Evolutionary conservation across 2,888 invertebrate species (phyloP), one percentile per base, ranked within the genome.

Genomic region (Drosophila siamana): DNA sequence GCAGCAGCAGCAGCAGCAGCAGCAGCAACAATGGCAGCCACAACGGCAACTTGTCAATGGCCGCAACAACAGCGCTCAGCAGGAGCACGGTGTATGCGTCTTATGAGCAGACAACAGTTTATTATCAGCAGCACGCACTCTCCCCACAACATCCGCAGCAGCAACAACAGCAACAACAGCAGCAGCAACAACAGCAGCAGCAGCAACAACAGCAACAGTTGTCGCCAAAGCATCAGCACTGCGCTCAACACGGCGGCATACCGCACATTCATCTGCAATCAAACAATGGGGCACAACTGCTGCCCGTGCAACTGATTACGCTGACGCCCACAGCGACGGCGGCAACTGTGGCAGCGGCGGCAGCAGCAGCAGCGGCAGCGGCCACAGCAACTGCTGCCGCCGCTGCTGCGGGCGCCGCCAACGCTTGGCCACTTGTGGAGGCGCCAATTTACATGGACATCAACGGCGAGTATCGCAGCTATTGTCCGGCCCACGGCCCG

Each of bases 381-480:
- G 33, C 36, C n/a, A 66, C 59, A 2, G 15, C 40, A n/a, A 66
- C 72, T 38, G 87, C 85, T 62, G 90, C 79, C 36, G 52, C 78
- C 7, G 60, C 74, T 16, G 69, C 69, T 5, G 92, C 91, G 82
- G 92, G 92, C 80, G 81, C 83, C 63, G 85, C 85, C 69, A 86
- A 89, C 64, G 90, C 90, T 72, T 92, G 92, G 90, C 92, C 92
- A 69, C 87, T 93, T 62, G 92, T 92, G 65, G 93, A 93, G 69
- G 93, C 94, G 38, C 94, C 94, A 66, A 94, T 94, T 88, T 94
- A 94, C 89, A 93, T 94, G 87, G 94, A 94, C 54, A 93, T 94
- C 55, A 94, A 94, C 72, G 94, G 94, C 78, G 94, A 94, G 78
- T 93, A 93, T 64, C 92, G 92, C 70, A 93, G 92, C 75, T 92